These are phyloP conservation scores for Lacerta bilineata DNA, from an alignment of 2,797 vertebrate genomes.

Conservation along the genomic window DNA sequence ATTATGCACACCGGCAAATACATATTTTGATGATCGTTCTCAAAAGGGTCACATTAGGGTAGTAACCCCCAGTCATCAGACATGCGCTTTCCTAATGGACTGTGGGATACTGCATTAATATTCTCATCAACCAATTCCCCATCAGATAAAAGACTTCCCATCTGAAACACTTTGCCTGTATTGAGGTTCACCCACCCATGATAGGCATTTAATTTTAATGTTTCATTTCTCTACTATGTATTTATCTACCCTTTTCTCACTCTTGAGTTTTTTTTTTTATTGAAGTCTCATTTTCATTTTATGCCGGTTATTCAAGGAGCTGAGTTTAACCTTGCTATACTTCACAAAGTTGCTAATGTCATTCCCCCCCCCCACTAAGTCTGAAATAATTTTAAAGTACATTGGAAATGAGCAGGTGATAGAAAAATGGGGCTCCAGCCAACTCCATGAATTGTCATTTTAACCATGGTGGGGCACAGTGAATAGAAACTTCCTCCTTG, in stretches of 20 bases:
- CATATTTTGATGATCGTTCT: conserved; percentile 30
- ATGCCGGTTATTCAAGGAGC: conserved; percentile 52
- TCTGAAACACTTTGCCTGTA: conserved; percentile 54
- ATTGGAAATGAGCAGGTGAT: conserved; percentile 37
- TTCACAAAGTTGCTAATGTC: conserved; percentile 58
- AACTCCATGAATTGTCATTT: conserved; percentile 60
- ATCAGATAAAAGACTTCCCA: conserved; percentile 59
- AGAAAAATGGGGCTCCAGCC: conserved; percentile 48
- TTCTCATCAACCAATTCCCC: conserved; percentile 58
- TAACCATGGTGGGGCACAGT: conserved; percentile 40
- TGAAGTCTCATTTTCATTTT: conserved; percentile 62
- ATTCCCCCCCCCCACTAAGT: conserved; percentile 51
- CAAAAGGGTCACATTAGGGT: conserved; percentile 41
- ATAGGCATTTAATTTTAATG: conserved; percentile 70
- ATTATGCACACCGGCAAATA: conserved; percentile 18
- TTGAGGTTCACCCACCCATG: conserved; percentile 68
- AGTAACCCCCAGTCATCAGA: conserved; percentile 51
- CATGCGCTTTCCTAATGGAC: conserved; percentile 38
- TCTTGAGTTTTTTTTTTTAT: conserved; percentile 56
- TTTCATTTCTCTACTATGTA: conserved; percentile 65
- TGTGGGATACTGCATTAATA: conserved; percentile 55
- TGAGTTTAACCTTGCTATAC: conserved; percentile 66
- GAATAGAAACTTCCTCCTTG: conserved; percentile 33
- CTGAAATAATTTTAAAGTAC: conserved; percentile 54
- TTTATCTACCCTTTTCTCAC: conserved; percentile 48